Percentiles rank a stretch among this genome's conserved stretches.
phyloP scores from a whole-genome alignment of 2,888 invertebrate species.

The Drosophila nr. medialis region DNA sequence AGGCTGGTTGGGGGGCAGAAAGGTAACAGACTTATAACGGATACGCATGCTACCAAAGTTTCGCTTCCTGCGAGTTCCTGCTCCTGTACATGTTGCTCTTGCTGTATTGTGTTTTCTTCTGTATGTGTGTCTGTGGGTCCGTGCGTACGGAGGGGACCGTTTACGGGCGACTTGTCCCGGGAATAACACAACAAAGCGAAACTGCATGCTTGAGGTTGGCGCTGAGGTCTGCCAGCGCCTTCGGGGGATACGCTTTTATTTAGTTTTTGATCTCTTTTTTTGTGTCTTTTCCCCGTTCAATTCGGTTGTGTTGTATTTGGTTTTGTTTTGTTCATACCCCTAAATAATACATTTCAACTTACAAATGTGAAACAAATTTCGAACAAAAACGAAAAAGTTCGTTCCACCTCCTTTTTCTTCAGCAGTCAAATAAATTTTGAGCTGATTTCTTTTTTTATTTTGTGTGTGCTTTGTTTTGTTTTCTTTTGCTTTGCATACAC shows the following conservation, averaged over 20 bases:
- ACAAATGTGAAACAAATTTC: constrained; percentile 81
- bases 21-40: constrained; percentile 42
- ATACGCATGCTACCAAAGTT: constrained; percentile 53
- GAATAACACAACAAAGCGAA: constrained; percentile 51
- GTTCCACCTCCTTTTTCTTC: constrained; percentile 16
- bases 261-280: constrained; percentile 56
- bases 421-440: constrained; percentile 72
- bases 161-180: constrained; percentile 21
- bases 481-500: constrained; percentile 66
- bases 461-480: constrained; percentile 26
- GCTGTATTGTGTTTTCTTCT: constrained; percentile 8
- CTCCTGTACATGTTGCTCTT: constrained; percentile 23
- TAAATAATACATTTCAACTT: constrained; percentile 72
- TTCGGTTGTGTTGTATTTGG: constrained; percentile 21
- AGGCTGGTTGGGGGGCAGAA: background rate
- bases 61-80: constrained; percentile 40
- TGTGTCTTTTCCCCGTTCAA: background rate
- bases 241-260: constrained; percentile 65
- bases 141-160: constrained; percentile 6
- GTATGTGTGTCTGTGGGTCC: background rate
- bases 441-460: constrained; percentile 65
- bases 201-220: constrained; percentile 62
- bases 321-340: constrained; percentile 51
- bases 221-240: constrained; percentile 34
- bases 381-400: constrained; percentile 78